These are phyloP conservation scores for Anolis apletophallus DNA, from an alignment of 2,797 vertebrate genomes.

Conservation along the genomic window DNA sequence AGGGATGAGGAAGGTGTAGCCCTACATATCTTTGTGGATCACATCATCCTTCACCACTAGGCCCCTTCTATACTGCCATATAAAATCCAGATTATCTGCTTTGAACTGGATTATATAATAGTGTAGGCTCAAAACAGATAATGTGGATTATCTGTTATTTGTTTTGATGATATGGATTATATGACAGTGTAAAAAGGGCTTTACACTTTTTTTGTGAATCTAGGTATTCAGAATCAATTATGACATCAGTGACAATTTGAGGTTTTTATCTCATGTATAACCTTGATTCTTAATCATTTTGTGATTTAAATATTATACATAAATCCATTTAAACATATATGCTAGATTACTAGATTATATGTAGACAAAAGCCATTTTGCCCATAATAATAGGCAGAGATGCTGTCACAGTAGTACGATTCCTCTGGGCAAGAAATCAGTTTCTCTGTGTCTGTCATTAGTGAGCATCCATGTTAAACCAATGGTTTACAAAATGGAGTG, in stretches of 20 bases:
- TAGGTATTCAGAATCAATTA: neutral
- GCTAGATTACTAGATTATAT: neutral
- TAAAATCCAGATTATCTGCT: too few relatives aligned
- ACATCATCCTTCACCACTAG: neutral
- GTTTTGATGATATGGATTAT: too few relatives aligned
- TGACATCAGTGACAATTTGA: neutral
- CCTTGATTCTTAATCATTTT: neutral
- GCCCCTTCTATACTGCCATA: too few relatives aligned
- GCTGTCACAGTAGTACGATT: neutral
- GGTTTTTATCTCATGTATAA: neutral
- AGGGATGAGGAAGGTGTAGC: neutral
- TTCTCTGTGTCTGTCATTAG: conserved; percentile 1
- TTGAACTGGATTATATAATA: too few relatives aligned
- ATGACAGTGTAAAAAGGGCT: too few relatives aligned
- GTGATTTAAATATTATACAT: neutral
- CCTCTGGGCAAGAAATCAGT: conserved; percentile 18
- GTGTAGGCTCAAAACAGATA: too few relatives aligned
- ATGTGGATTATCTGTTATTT: too few relatives aligned
- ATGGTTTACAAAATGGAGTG: conserved; percentile 24
- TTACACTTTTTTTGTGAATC: neutral
- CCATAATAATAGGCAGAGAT: neutral
- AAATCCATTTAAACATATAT: neutral
- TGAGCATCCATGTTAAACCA: conserved; percentile 25
- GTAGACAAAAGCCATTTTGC: conserved; percentile 4
- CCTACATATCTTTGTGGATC: neutral